Evolutionary conservation across 2,888 invertebrate species (phyloP), one percentile per base, ranked within the genome.

Genomic region (Ophion slaviceki): DNA sequence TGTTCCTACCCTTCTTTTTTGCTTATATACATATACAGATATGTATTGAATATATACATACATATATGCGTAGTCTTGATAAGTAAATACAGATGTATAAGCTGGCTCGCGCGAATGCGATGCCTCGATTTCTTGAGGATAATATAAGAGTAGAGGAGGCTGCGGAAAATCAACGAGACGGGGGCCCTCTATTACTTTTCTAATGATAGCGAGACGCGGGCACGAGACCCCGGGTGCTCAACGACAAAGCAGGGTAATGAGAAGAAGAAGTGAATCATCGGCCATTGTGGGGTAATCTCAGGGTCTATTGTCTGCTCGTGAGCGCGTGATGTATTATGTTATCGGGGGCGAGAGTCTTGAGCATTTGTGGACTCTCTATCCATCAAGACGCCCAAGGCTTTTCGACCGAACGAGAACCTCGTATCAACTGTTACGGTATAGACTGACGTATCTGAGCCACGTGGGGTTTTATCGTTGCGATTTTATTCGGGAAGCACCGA

Each of bases 201-300:
- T 93, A 93, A 93, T 92, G 93, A 92, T 93, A 92, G 92, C 93
- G 92, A 81, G 68, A 90, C 91, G 91, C 90, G 89, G 91, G 89
- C 91, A 90, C 91, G 91, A 82, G 75, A 81, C n/a, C n/a, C 68
- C 68, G 80, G 80, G 82, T 74, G 70, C 89, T 87, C 91, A 88
- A 91, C 92, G 92, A 93, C 93, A 93, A 93, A 92, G 92, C 92
- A 90, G 91, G 93, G 92, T 93, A 93, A 94, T 93, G 93, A 93
- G 24, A 93, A 93, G 92, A 92, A 92, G 92, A 93, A 93, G 92
- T 93, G 93, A 94, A 94, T 93, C 93, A 94, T 93, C 92, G 92
- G 85, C 92, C 91, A 94, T 94, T 94, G 94, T 94, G 91, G 91
- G 92, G 92, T 93, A 94, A 94, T 94, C 93, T 90, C 90, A 79